Evolutionary conservation across 1,140 invertebrate genomes (phyloP), one percentile per base, ranked within the genome.

Genomic region (Neodiprion virginianus): DNA sequence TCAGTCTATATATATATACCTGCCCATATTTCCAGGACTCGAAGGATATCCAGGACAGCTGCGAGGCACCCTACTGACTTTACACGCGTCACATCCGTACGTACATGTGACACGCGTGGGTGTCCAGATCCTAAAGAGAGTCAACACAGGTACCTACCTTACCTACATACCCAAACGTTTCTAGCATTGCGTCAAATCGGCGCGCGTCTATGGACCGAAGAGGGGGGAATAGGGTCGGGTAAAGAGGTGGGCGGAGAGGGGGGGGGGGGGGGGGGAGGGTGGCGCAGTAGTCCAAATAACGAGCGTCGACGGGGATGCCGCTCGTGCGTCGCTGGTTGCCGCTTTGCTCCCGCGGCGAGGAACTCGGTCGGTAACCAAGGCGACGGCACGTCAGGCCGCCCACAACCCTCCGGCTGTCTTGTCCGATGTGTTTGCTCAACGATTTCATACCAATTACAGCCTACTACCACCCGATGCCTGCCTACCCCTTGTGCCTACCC

Each of bases 391-490:
- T 84, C 86, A 84, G 81, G 66, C 85, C 86, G 85, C 86, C 86
- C 87, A 87, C 85, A 84, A 83, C 84, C 84, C 84, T 83, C 83
- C 67, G 83, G 80, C 85, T 86, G 82, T 86, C 83, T 87, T 84
- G 83, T 86, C 84, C 83, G 83, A 87, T 86, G 83, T 88, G 86
- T 88, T 88, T 88, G 87, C 86, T 87, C 85, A 83, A 87, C 85
- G 87, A 88, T 88, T 87, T 87, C 87, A 86, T 87, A 87, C 86
- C 87, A 88, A 88, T 88, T 88, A 88, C 83, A 85, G 84, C 82
- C 85, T 88, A 86, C 85, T 82, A 14, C n/a, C 10, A 11, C 12
- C 61, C 17, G 17, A 14, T 65, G 61, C 28, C 28, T 40, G 28
- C 61, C 61, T 65, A 65, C 61, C 61, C 61, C 11, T 21, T 14